Conservation (phyloP, 1,140 invertebrate species). For the Vanessa tameamea region DNA sequence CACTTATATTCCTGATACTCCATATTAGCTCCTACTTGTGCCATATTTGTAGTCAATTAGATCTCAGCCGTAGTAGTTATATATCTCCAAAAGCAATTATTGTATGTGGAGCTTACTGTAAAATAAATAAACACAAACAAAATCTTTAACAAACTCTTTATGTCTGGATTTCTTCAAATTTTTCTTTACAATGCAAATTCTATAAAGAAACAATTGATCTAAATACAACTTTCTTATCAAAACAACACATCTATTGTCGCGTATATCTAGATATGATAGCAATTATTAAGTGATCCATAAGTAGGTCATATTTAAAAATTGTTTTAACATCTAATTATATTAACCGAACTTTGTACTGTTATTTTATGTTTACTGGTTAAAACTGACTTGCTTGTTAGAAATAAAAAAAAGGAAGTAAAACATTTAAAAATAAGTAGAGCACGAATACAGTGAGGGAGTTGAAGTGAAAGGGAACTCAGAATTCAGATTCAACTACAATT, state of each 20-base stretch:
- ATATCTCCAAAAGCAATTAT: not conserved
- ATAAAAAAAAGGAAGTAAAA: constrained; percentile 25
- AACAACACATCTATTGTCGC: no score
- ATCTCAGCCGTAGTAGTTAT: constrained; percentile 18
- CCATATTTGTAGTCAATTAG: constrained; percentile 56
- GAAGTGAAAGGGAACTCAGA: constrained; percentile 74
- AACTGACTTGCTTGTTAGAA: not conserved
- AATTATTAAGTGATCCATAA: not conserved
- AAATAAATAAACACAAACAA: constrained; percentile 18
- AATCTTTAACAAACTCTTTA: not conserved
- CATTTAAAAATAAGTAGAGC: constrained; percentile 70
- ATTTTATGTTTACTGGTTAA: not conserved
- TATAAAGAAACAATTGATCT: no score
- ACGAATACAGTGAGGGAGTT: constrained; percentile 69
- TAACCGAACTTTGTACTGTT: not conserved
- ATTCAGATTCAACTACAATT: constrained; percentile 24
- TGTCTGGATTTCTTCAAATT: not conserved
- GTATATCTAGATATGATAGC: not conserved
- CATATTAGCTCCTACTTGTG: constrained; percentile 78
- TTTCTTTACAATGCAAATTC: no score
- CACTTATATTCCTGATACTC: constrained; percentile 85
- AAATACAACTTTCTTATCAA: no score
- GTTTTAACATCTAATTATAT: not conserved
- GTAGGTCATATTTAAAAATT: constrained; percentile 5
- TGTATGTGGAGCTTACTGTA: constrained; percentile 47